A percentile compares a stretch with the other conserved stretches of the same genome.
Evolutionary conservation across 2,888 invertebrate species (phyloP).

Genomic region (Cephus nigrinus): DNA sequence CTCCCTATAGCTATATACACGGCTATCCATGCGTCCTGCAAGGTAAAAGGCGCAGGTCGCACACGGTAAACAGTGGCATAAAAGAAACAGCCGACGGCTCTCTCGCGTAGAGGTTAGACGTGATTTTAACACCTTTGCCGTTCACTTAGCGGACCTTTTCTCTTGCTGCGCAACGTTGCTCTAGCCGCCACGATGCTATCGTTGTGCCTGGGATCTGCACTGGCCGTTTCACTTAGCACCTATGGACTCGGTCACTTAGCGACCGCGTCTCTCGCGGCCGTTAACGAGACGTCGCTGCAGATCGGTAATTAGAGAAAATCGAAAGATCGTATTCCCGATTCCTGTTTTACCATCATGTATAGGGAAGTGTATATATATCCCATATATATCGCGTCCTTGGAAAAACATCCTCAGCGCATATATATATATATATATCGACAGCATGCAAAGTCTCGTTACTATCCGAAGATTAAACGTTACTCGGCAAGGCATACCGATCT

Average conservation of each 20-base stretch:
- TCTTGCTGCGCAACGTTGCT: conserved; percentile 1
- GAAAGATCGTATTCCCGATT: background rate
- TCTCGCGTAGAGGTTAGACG: background rate
- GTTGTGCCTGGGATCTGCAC: background rate
- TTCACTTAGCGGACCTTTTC: conserved; percentile 22
- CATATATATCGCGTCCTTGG: no score
- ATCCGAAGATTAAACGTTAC: background rate
- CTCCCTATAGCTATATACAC: background rate
- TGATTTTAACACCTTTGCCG: conserved; percentile 26
- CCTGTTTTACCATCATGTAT: background rate
- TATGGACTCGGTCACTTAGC: conserved; percentile 30
- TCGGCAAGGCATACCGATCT: background rate
- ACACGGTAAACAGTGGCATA: background rate
- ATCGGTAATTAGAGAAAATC: background rate
- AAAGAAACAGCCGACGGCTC: background rate
- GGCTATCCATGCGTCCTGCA: background rate
- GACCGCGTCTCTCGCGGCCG: conserved; percentile 18
- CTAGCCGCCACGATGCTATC: conserved; percentile 1
- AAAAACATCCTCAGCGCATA: no score
- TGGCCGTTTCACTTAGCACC: conserved; percentile 17
- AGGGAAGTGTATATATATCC: no score
- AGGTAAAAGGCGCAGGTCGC: background rate
- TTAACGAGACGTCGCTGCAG: conserved; percentile 33
- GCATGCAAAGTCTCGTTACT: background rate
- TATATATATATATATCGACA: no score